Percentiles rank a stretch among this genome's conserved stretches.
Evolutionary conservation across 2,113 vertebrate genomes (phyloP).

Genomic region (Poeciliopsis turrubarensis): DNA sequence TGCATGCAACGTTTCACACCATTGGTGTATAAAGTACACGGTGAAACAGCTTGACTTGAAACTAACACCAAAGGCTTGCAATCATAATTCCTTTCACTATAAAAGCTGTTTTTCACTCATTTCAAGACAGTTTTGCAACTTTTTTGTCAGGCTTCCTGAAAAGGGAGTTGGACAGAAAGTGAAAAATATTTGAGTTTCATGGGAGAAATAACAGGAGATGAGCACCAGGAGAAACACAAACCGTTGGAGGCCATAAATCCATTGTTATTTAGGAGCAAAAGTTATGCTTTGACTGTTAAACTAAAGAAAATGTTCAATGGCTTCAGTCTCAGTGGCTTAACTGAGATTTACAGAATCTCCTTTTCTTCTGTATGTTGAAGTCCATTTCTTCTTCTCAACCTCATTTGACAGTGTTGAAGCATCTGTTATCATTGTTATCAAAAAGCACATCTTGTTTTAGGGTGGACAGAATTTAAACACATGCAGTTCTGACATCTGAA

Average conservation of each 20-base stretch:
- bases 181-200: background rate
- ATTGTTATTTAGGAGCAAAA: background rate
- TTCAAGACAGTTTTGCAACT: background rate
- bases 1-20: background rate
- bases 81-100: background rate
- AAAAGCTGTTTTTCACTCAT: background rate
- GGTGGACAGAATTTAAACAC: too few species aligned
- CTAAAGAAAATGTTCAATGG: background rate
- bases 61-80: background rate
- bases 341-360: background rate
- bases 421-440: too few species aligned
- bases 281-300: background rate
- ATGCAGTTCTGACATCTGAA: too few species aligned
- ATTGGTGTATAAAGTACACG: background rate
- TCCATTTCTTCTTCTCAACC: too few species aligned
- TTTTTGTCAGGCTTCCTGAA: background rate
- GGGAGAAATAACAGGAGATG: background rate
- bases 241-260: background rate
- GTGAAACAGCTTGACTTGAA: background rate
- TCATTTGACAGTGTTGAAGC: too few species aligned
- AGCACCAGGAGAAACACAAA: background rate
- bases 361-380: too few species aligned
- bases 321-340: background rate
- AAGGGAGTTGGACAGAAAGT: background rate
- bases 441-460: too few species aligned